Base-by-base conservation (phyloP, 53 echinoderm and acorn worm species). In the Paelopatides confundens region DNA sequence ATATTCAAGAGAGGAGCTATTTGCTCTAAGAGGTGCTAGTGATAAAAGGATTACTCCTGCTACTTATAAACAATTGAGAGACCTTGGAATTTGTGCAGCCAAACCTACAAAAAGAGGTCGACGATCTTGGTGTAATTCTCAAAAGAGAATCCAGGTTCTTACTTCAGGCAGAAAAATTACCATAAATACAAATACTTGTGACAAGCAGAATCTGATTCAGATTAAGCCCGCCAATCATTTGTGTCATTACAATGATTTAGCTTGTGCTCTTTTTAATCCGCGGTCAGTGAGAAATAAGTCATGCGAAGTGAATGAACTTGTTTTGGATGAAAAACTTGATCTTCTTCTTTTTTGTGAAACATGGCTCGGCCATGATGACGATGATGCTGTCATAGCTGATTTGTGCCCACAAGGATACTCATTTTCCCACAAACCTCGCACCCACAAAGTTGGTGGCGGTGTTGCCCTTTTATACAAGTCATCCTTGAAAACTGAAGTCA, bases 311-410 rank as follows among this genome's bases (percentile, higher is more conserved):
- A 63, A 63, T 63, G 64, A 63, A 63, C 64, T 63, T n/a, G 21
- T n/a, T 15, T n/a, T 63, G 64, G 64, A 63, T 2, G 21, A 63
- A 13, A 63, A n/a, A 13, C 21, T 63, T 13, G 64, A 1, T 63
- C 12, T 63, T 63, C 21, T 63, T 15, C 64, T 63, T 63, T 63
- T 63, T 15, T 63, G 64, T 63, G 64, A 63, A n/a, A 63, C 64
- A 63, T 63, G 64, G 64, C 64, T 63, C 15, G 64, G 64, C 64
- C 64, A 63, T 63, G 64, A 63, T 63, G 64, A 63, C 29, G 64
- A 63, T 18, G n/a, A 63, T 63, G 4, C 64, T 63, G 64, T 63
- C 21, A 63, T 63, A 63, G 12, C 64, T n/a, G 64, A 63, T n/a
- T 63, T 63, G 21, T 63, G 64, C 64, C 64, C 64, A 15, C 15